phyloP scores from a whole-genome alignment of 2,797 vertebrate species.

The Eremophila alpestris region DNA sequence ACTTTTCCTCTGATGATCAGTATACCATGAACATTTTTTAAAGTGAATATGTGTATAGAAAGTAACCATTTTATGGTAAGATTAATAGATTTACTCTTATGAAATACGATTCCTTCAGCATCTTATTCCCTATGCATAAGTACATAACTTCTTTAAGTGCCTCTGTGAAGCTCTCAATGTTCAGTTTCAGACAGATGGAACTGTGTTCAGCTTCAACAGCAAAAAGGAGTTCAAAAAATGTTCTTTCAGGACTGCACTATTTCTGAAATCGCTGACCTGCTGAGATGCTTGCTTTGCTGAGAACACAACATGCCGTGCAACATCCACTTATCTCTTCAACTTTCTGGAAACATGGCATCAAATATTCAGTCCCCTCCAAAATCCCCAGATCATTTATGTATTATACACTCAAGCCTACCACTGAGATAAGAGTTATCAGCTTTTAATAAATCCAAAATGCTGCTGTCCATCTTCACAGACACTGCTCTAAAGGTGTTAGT shows the following conservation, averaged over 20 bases:
- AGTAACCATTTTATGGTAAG: background rate
- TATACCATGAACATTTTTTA: background rate
- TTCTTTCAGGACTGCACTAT: background rate
- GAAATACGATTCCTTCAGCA: background rate
- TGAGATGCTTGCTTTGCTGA: conserved; percentile 27
- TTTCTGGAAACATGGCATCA: background rate
- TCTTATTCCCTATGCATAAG: background rate
- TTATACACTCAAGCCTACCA: background rate
- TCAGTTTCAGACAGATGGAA: conserved; percentile 9
- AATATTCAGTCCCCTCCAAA: background rate
- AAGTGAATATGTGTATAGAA: background rate
- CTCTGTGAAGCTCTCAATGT: background rate
- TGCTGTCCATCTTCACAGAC: background rate
- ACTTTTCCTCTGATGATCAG: background rate
- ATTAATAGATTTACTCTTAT: background rate
- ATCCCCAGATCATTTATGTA: background rate
- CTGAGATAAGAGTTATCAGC: background rate
- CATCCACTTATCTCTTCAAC: background rate
- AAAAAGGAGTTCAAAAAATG: conserved; percentile 15
- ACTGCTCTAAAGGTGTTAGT: background rate
- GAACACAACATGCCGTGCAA: background rate
- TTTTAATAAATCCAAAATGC: background rate
- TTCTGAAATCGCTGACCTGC: conserved; percentile 25
- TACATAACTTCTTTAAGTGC: background rate
- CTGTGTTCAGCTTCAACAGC: conserved; percentile 2